Evolutionary conservation across 2,888 invertebrate species (phyloP), one percentile per base, ranked within the genome.

Genomic region (Chydorus sphaericus): DNA sequence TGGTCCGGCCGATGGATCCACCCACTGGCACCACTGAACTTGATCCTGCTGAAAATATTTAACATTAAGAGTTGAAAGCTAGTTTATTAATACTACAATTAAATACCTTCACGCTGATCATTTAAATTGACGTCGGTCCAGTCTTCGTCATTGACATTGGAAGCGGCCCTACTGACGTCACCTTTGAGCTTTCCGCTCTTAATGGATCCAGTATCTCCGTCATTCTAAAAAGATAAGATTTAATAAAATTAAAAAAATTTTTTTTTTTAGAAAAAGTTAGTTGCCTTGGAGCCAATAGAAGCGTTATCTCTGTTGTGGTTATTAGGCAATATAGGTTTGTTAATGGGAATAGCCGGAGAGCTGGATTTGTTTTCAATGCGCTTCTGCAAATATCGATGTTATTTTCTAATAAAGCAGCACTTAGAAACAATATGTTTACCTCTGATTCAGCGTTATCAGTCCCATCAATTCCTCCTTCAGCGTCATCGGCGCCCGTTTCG

Each of bases 111-210:
- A 20, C 36, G n/a, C 14, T 52, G 31, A 6, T 52, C 52, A 66
- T 91, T 90, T 52, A 91, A 73, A 69, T 90, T 91, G 38, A 91
- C 90, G 66, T 91, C 90, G 1, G 90, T 90, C 91, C 91, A 91
- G 26, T 49, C 48, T n/a, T 88, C 87, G 52, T 83, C 83, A 62
- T 87, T 73, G 59, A 80, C 79, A 11, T 85, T 83, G 1, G 89
- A 85, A 16, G 52, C 18, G 3, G 33, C n/a, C n/a, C 36, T 52
- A 20, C 23, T 23, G 36, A 16, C 36, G 4, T 52, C 52, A 31
- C 23, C 23, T 3, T 18, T 37, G 20, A 29, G n/a, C 23, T 52
- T 52, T 20, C 52, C 52, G 23, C 52, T 52, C 14, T 37, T 16
- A 16, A 52, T 52, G 11, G 52, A 52, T 4, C 33, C 52, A 5